Base-by-base conservation (phyloP, 2,888 invertebrate genomes). In the Lottia gigantea region DNA sequence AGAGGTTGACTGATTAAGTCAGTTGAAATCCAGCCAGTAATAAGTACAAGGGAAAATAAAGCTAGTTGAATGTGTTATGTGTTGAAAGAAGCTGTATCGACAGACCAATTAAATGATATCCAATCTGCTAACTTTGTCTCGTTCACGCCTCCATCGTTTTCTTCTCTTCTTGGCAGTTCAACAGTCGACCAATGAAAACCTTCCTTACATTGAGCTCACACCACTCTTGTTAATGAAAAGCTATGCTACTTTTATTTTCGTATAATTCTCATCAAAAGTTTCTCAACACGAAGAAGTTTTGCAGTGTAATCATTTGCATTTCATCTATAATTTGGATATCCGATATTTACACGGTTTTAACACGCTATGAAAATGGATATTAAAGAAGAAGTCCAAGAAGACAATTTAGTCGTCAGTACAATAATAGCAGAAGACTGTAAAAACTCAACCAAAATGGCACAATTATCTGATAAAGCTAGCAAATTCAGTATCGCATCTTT, bases 31-130 rank as follows among this genome's bases (percentile, higher is more conserved):
- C 55, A 55, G 55, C 55, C 55, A 55, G 55, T 55, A 19, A 55
- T 19, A 55, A 55, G 55, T 23, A 55, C 19, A 19, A 55, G 23
- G 55, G 19, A 55, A 55, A 68, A 49, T 31, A 26, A 40, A 62
- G 62, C 67, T 68, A 46, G 66, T 46, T 40, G 62, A 68, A 64
- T 49, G 64, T 26, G 65, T 64, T 62, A 71, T 67, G 66, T 71
- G 71, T 68, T 71, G 71, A 71, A 71, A 68, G 71, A 68, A 64
- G 26, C 62, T 63, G 67, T 71, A 68, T 68, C 71, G 67, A 46
- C 64, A 64, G 65, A 61, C 71, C 71, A 71, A 71, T 71, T 71
- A 71, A 68, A 45, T 62, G 67, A 66, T 62, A 71, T 64, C 64
- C 62, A 62, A 71, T 65, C 66, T 67, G 64, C 67, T 16, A 62